A percentile compares a stretch with the other conserved stretches of the same genome.
Evolutionary conservation across 2,888 invertebrate genomes (phyloP).

Genomic region (Philhelius pedissequus): DNA sequence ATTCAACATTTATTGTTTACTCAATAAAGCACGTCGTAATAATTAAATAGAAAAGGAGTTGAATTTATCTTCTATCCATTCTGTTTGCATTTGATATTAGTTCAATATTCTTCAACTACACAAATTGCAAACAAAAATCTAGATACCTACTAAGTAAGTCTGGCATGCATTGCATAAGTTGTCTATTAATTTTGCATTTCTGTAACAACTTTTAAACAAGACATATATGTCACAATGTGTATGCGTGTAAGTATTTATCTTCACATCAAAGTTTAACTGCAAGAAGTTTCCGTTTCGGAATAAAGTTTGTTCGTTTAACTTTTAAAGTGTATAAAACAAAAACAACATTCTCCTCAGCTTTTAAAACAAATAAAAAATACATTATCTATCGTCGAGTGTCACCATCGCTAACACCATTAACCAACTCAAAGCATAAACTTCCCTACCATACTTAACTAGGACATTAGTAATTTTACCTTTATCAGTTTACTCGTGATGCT

Average conservation of each 20-base stretch:
- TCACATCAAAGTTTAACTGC: constrained; percentile 19
- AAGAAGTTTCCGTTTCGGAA: constrained; percentile 1
- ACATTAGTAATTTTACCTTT: not conserved
- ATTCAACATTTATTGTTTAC: too few species aligned
- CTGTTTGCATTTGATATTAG: not conserved
- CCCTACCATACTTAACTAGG: not conserved
- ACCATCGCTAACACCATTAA: not conserved
- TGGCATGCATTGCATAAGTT: not conserved
- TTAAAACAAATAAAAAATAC: not conserved
- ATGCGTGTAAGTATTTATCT: not conserved
- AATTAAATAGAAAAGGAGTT: too few species aligned
- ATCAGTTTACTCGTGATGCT: not conserved
- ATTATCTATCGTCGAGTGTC: not conserved
- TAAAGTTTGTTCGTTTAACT: constrained; percentile 16
- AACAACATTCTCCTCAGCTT: not conserved
- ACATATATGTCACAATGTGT: not conserved
- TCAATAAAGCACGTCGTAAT: too few species aligned
- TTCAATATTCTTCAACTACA: not conserved
- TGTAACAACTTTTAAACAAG: not conserved
- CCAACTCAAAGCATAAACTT: not conserved
- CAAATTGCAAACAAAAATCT: not conserved
- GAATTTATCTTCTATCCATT: too few species aligned
- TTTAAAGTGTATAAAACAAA: not conserved
- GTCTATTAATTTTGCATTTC: not conserved
- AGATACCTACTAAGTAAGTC: not conserved